phyloP scores from a whole-genome alignment of 2,113 vertebrate genomes.

The Otus sunia region DNA sequence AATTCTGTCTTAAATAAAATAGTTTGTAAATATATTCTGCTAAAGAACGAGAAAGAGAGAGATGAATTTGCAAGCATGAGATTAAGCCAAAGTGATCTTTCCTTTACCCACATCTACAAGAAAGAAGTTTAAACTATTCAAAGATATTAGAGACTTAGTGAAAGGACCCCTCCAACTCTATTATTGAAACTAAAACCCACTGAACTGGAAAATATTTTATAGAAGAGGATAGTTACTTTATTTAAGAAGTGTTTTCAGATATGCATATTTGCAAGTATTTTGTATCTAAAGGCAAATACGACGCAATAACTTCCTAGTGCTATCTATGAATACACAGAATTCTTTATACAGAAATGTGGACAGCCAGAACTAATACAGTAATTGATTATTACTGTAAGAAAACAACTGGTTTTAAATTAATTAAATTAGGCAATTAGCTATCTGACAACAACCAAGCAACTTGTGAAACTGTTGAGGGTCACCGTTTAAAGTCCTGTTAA shows the following conservation, averaged over 20 bases:
- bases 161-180: background rate
- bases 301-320: background rate
- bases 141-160: background rate
- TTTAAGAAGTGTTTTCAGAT: background rate
- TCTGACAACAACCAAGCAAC: background rate
- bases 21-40: background rate
- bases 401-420: background rate
- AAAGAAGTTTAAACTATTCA: background rate
- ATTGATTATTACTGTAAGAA: background rate
- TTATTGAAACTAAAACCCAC: background rate
- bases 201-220: background rate
- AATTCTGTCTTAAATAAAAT: background rate
- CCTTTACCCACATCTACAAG: background rate
- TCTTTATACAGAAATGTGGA: background rate
- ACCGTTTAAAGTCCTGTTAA: background rate
- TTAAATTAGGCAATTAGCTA: background rate
- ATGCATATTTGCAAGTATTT: background rate
- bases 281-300: background rate
- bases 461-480: background rate
- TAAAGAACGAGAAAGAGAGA: background rate
- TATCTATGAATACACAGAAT: background rate
- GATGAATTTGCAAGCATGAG: background rate
- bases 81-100: background rate
- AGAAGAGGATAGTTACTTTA: background rate
- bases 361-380: background rate